Evolutionary conservation across 1,140 invertebrate genomes (phyloP).

Genomic region (Magallana gigas): DNA sequence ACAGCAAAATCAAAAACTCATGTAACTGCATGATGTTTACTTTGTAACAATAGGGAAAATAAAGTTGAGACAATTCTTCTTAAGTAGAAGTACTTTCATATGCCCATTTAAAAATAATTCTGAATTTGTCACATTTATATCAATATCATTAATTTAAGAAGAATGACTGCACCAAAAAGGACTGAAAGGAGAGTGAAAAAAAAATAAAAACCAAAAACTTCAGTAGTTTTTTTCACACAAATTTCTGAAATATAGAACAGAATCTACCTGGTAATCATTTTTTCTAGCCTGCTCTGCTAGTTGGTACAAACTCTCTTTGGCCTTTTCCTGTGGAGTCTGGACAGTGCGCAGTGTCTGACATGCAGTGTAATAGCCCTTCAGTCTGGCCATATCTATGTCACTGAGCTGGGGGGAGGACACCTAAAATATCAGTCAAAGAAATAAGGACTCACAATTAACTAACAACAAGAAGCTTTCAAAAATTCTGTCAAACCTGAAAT

Average conservation of each 20-base stretch:
- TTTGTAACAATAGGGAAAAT: too few species aligned
- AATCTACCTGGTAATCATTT: slow-evolving; percentile 63
- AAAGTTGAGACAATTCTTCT: too few species aligned
- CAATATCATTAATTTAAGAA: too few species aligned
- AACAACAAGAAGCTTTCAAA: too few species aligned
- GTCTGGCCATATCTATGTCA: slow-evolving; percentile 58
- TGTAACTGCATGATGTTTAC: neutral
- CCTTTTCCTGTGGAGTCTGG: slow-evolving; percentile 40
- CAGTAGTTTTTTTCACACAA: neutral
- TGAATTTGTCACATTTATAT: too few species aligned
- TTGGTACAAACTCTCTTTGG: slow-evolving; percentile 61
- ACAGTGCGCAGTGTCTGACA: slow-evolving; percentile 67
- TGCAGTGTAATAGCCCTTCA: slow-evolving; percentile 68
- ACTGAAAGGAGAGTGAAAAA: too few species aligned
- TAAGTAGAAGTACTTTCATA: too few species aligned
- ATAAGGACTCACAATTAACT: neutral
- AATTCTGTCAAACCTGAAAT: neutral
- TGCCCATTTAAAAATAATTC: too few species aligned
- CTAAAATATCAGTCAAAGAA: neutral
- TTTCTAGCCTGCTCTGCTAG: slow-evolving; percentile 62
- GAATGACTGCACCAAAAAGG: too few species aligned
- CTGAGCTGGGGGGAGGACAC: slow-evolving; percentile 56
- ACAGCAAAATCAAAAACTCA: neutral
- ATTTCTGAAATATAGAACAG: neutral
- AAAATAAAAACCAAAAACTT: too few species aligned